Base-by-base conservation (phyloP, 2,113 vertebrate genomes). In the Protomyctophum bolini region DNA sequence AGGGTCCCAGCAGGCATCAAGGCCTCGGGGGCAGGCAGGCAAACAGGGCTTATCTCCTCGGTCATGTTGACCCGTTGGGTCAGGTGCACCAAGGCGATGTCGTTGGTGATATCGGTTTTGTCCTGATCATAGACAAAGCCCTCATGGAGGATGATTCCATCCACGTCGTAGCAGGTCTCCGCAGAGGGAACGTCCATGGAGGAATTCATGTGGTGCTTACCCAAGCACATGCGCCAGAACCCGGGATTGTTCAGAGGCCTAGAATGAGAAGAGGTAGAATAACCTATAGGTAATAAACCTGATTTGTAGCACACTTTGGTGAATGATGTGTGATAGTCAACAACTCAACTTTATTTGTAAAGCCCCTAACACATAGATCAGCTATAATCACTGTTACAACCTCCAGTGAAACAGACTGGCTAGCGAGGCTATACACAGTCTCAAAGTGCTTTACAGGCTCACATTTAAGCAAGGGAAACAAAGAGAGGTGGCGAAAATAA, bases 121-220 rank as follows among this genome's bases (percentile, higher is more conserved):
- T 77, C 87, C 50, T 87, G 69, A 57, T 91, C 85, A 6, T 88
- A 89, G 15, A 84, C 76, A 6, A 92, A 92, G 10, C 85, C 88
- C 57, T 90, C 8, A 12, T 93, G 92, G 10, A 76, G 79, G 58
- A 93, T 86, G 68, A 92, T 81, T 1, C 69, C 41, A 11, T 91
- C 87, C 41, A 90, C 86, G 46, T 59, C 77, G 49, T 81, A 85
- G 70, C 91, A 93, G 51, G 64, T 58, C 67, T 92, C 86, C 1
- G 72, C 57, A 3, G 91, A 84, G 60, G 83, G 85, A 12, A 87
- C 63, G 0, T 92, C 89, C 75, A 72, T 52, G 48, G 88, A 87
- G 8, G 88, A 82, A 77, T 90, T 90, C 80, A 92, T 90, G 86
- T 91, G 84, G 80, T 92, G 90, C 21, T 92, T 93, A 5, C 90